Evolutionary conservation across 2,888 invertebrate species (phyloP).

Genomic region (Cephonodes hylas): DNA sequence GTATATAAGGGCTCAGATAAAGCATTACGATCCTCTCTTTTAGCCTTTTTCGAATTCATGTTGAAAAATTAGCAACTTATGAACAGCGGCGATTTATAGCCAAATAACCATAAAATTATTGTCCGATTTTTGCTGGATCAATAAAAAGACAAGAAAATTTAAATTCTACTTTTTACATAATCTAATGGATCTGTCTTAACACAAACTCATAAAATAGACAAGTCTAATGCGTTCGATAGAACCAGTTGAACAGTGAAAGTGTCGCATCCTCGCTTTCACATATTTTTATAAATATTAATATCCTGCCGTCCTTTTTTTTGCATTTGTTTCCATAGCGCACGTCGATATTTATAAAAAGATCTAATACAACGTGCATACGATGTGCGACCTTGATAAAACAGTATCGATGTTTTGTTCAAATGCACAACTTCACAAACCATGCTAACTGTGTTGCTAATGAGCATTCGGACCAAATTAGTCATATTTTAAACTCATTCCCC

Average conservation of each 20-base stretch:
- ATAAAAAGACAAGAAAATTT: too few species aligned
- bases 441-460: slow-evolving; percentile 65
- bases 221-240: background rate
- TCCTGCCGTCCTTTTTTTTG: background rate
- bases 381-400: slow-evolving; percentile 42
- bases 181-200: background rate
- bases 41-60: too few species aligned
- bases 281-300: background rate
- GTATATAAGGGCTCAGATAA: too few species aligned
- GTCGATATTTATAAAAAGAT: background rate
- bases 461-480: slow-evolving; percentile 28
- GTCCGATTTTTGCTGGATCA: too few species aligned
- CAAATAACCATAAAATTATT: too few species aligned
- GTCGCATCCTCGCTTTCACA: slow-evolving; percentile 4
- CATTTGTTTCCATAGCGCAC: background rate
- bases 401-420: slow-evolving; percentile 41
- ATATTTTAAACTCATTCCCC: slow-evolving; percentile 38
- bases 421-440: slow-evolving; percentile 53
- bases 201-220: background rate
- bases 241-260: slow-evolving; percentile 13
- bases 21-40: too few species aligned
- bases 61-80: too few species aligned
- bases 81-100: too few species aligned
- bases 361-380: background rate
- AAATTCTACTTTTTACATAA: background rate